Conservation (phyloP, 2,888 invertebrate genomes). For the Sarcophaga variegata region DNA sequence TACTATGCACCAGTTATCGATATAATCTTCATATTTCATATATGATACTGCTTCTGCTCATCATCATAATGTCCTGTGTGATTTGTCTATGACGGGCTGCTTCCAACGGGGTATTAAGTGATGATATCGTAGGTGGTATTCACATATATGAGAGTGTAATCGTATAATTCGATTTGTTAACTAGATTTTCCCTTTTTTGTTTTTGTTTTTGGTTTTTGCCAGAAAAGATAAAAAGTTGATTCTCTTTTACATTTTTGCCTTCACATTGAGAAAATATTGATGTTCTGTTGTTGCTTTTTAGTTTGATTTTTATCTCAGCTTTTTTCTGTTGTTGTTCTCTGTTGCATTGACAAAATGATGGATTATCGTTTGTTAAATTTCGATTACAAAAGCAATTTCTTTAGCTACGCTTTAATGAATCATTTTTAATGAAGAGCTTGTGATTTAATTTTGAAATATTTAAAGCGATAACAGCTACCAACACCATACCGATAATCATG, state of each 20-base stretch:
- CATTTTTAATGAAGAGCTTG: neutral
- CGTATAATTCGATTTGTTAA: conserved; percentile 31
- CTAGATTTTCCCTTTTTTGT: conserved; percentile 15
- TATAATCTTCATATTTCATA: neutral
- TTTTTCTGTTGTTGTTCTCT: neutral
- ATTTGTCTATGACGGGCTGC: too few species aligned
- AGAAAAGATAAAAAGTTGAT: too few species aligned
- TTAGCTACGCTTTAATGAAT: neutral
- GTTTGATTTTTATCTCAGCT: neutral
- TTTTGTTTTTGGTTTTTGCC: neutral
- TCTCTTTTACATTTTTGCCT: too few species aligned
- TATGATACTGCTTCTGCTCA: too few species aligned
- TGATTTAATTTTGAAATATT: neutral
- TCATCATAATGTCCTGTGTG: too few species aligned
- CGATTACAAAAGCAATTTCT: neutral
- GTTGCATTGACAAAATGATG: neutral
- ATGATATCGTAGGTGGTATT: neutral
- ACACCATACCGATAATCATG: too few species aligned
- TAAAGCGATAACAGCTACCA: neutral
- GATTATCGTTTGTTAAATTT: neutral
- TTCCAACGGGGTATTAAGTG: too few species aligned
- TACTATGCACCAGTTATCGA: neutral
- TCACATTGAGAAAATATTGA: too few species aligned
- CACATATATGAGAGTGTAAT: neutral
- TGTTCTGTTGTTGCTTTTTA: neutral